Evolutionary conservation across 1,140 invertebrate species (phyloP), one percentile per base, ranked within the genome.

Genomic region (Hirudo medicinalis): DNA sequence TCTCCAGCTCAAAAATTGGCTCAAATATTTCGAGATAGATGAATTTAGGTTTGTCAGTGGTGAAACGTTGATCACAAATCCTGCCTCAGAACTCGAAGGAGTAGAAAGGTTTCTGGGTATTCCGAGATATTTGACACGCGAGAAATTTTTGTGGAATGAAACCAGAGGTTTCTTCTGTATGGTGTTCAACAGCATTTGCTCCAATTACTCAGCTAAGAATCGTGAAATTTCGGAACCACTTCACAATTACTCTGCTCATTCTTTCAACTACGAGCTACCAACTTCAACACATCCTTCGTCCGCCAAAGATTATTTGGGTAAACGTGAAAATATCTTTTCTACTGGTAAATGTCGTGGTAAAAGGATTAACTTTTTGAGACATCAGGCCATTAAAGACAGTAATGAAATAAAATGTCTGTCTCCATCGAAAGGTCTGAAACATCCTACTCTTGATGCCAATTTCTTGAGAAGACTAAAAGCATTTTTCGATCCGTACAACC

Each of bases 41-140:
- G 90, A 92, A 77, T 83, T 96, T 71, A 82, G 92, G 8, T 88
- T 96, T 70, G 88, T 95, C 0, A 91, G 89, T 77, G 92, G 92
- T 0, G 91, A 95, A 78, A 85, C 88, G 63, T 83, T 96, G 17
- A 89, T 94, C 27, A 84, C 85, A 27, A 88, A 93, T 82, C 93
- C 93, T 0, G 91, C 90, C 15, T 84, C 87, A 19, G 92, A 94
- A 81, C 87, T 81, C 86, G 89, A 5, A 32, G n/a, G 54, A 90
- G 90, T 8, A 93, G 94, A 82, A 90, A 90, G 0, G 93, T 94
- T 79, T 91, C 91, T 0, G 92, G 91, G 78, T 82, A 93, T 15
- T 86, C 90, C 75, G 91, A 91, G 77, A 40, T 63, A 53, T 32
- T 72, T 79, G 5, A 74, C 67, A 60, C 66, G 72, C 20, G 67